These are phyloP conservation scores for Andrena cerasifolii DNA, from an alignment of 1,140 invertebrate species.

Conservation along the genomic window DNA sequence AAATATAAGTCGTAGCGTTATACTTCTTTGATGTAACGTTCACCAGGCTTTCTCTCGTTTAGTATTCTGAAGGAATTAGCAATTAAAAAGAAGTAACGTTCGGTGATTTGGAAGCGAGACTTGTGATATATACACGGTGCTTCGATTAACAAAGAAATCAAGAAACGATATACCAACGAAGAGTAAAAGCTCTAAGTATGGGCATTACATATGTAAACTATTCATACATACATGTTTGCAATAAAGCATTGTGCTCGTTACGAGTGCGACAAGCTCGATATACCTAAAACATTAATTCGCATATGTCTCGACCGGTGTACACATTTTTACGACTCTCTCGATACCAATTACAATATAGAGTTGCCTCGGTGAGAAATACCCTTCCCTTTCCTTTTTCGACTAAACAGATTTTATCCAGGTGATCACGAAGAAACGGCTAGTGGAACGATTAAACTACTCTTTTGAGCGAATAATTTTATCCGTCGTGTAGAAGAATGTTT, in stretches of 20 bases:
- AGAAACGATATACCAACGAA: slow-evolving; percentile 49
- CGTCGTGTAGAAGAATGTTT: slow-evolving; percentile 11
- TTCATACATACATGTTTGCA: slow-evolving; percentile 58
- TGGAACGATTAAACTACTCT: slow-evolving; percentile 41
- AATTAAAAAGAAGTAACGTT: slow-evolving; percentile 11
- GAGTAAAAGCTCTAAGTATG: slow-evolving; percentile 57
- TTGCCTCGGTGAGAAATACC: slow-evolving; percentile 21
- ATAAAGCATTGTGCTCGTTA: slow-evolving; percentile 61
- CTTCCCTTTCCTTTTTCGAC: slow-evolving; percentile 9
- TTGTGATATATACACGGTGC: slow-evolving; percentile 38
- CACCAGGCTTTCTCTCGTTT: neutral
- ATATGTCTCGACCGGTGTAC: slow-evolving; percentile 38
- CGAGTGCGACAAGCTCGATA: slow-evolving; percentile 46
- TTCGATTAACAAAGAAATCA: slow-evolving; percentile 51
- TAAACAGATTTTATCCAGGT: slow-evolving; percentile 30
- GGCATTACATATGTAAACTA: slow-evolving; percentile 54
- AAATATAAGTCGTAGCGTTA: neutral
- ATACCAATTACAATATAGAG: slow-evolving; percentile 38
- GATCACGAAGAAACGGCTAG: slow-evolving; percentile 39
- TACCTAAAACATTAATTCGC: slow-evolving; percentile 42
- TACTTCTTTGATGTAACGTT: neutral
- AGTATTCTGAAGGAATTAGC: slow-evolving; percentile 14
- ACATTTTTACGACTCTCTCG: slow-evolving; percentile 22
- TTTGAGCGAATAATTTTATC: slow-evolving; percentile 36
- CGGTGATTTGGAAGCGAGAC: slow-evolving; percentile 56